A percentile compares a stretch with the other conserved stretches of the same genome.
These are phyloP conservation scores for Osmerus mordax DNA, from an alignment of 2,113 vertebrate genomes.

Conservation along the genomic window DNA sequence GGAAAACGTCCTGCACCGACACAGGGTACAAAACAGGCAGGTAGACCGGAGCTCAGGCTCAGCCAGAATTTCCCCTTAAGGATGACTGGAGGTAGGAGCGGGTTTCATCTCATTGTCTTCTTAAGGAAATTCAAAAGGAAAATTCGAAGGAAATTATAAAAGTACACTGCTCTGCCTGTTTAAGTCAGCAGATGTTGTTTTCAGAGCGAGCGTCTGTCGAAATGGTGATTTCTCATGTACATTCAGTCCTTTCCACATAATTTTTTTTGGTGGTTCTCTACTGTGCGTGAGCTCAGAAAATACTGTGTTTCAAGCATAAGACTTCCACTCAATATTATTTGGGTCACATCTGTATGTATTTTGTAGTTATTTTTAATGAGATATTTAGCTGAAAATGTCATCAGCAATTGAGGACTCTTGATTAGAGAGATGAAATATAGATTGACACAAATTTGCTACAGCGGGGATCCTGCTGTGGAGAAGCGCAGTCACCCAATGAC, in stretches of 20 bases:
- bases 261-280: background rate
- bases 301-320: background rate
- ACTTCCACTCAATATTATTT: background rate
- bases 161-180: background rate
- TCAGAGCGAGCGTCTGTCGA: slow-evolving; percentile 21
- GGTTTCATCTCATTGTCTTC: slow-evolving; percentile 8
- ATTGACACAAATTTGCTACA: background rate
- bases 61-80: background rate
- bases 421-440: slow-evolving; percentile 20
- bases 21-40: background rate
- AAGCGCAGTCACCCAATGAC: no score
- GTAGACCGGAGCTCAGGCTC: background rate
- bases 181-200: slow-evolving; percentile 11
- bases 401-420: background rate
- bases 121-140: background rate
- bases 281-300: background rate
- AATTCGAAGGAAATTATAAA: slow-evolving; percentile 1
- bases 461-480: no score
- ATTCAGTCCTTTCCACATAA: background rate
- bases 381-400: background rate
- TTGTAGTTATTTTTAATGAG: background rate
- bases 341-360: background rate
- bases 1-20: background rate
- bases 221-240: slow-evolving; percentile 28
- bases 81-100: background rate